A percentile compares a stretch with the other conserved stretches of the same genome.
phyloP scores from a whole-genome alignment of 2,888 invertebrate genomes.

The Crematogaster levior region DNA sequence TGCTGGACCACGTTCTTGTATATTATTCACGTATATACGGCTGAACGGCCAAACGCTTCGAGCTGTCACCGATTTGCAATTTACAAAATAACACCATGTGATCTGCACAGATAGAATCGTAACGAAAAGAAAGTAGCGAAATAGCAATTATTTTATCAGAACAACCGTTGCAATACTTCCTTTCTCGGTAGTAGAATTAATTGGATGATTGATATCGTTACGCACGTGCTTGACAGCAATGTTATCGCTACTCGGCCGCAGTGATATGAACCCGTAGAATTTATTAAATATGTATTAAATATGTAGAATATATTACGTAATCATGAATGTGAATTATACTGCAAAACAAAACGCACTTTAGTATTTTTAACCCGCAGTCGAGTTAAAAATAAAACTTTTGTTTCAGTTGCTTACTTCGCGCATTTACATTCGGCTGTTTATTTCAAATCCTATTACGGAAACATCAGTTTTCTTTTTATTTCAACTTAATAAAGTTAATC shows the following conservation, averaged over 20 bases:
- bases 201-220: neutral
- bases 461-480: neutral
- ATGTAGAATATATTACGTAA: neutral
- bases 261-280: neutral
- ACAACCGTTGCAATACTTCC: neutral
- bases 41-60: neutral
- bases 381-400: neutral
- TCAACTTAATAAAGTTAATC: slow-evolving; percentile 9
- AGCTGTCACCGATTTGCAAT: slow-evolving; percentile 5
- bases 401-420: neutral
- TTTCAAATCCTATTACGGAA: neutral
- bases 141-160: neutral
- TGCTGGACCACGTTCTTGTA: slow-evolving; percentile 30
- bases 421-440: neutral
- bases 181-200: neutral
- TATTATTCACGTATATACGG: slow-evolving; percentile 10
- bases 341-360: neutral
- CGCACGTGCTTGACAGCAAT: neutral
- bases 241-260: neutral
- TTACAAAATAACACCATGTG: slow-evolving; percentile 3
- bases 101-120: neutral
- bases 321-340: neutral
- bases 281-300: too few species aligned
- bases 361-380: too few species aligned
- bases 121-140: neutral